Evolutionary conservation across 2,797 vertebrate species (phyloP).

Genomic region (Crocidura indochinensis): DNA sequence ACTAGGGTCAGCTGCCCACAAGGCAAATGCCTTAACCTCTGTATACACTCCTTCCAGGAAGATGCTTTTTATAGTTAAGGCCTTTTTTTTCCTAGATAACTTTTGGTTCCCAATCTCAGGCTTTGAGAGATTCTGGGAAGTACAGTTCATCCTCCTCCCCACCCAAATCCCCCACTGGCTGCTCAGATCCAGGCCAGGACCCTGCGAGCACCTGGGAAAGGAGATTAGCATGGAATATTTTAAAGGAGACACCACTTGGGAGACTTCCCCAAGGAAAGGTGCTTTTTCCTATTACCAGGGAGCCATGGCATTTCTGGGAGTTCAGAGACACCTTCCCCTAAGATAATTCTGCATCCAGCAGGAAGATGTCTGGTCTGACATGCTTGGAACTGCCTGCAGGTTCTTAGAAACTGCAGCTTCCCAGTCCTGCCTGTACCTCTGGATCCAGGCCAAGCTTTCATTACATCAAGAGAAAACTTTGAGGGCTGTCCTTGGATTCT

Average conservation of each 20-base stretch:
- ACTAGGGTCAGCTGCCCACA: no score
- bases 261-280: background rate
- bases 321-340: background rate
- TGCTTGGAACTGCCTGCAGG: background rate
- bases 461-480: constrained; percentile 6
- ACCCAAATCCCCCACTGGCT: background rate
- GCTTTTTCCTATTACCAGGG: background rate
- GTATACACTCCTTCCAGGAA: no score
- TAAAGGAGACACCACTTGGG: background rate
- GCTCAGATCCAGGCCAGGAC: no score
- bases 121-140: background rate
- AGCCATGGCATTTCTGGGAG: background rate
- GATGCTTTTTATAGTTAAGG: no score
- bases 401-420: constrained; percentile 46
- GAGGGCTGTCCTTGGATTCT: constrained; percentile 19
- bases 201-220: background rate
- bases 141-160: background rate
- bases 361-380: background rate
- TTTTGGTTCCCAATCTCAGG: background rate
- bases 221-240: background rate
- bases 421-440: background rate
- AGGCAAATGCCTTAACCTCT: no score
- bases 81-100: no score
- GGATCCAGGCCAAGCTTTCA: constrained; percentile 23
- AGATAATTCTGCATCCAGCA: background rate